Conservation (phyloP, 64 coral and sea anemone species). For the Actinia tenebrosa region DNA sequence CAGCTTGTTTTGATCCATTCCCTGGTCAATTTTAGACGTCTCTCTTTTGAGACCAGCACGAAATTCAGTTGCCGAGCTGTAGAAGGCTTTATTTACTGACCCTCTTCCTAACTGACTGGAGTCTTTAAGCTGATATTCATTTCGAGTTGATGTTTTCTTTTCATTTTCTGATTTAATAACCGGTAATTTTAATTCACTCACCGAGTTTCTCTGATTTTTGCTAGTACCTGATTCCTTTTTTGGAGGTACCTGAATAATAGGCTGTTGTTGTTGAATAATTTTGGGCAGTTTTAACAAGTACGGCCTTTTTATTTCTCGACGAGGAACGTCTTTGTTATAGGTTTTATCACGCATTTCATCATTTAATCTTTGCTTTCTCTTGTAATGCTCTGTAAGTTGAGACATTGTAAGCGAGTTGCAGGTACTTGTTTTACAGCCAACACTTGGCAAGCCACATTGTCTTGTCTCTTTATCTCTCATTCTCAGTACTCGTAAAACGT, state of each 20-base stretch:
- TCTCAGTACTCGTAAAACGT: no score
- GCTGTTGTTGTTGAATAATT: not conserved
- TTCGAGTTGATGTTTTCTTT: not conserved
- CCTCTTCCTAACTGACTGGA: not conserved
- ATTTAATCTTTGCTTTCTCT: not conserved
- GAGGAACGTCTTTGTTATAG: not conserved
- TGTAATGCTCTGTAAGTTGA: not conserved
- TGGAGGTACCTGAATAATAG: not conserved
- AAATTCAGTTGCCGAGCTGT: not conserved
- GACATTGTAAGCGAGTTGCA: not conserved
- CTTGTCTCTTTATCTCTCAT: no score
- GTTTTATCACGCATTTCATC: not conserved
- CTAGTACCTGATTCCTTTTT: not conserved
- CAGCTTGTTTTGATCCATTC: not conserved
- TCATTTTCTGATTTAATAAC: not conserved
- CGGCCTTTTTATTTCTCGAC: not conserved
- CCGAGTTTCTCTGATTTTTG: not conserved
- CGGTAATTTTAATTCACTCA: not conserved
- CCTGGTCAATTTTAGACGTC: not conserved
- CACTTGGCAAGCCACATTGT: no score
- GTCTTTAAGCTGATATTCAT: not conserved
- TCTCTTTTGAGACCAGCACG: not conserved
- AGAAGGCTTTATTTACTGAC: not conserved
- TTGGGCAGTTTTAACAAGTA: not conserved
- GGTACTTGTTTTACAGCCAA: not conserved